Conservation (phyloP, 2,113 vertebrate genomes). For the Chloroceryle aenea region DNA sequence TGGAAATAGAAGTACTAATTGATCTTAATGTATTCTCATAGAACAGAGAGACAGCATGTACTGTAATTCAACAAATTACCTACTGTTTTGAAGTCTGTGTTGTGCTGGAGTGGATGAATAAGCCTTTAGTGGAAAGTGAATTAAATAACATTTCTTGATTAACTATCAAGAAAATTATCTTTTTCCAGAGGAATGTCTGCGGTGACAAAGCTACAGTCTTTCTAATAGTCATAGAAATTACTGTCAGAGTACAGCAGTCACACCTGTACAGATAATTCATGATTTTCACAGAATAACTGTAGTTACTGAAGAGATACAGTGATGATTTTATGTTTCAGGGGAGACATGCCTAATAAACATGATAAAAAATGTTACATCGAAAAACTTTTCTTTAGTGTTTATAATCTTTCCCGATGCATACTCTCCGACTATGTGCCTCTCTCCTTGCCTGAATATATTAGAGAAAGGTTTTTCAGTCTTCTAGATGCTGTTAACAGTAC, state of each 20-base stretch:
- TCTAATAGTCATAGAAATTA: neutral
- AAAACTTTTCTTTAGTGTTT: neutral
- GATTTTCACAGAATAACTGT: neutral
- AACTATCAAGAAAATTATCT: neutral
- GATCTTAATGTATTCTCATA: constrained; percentile 50
- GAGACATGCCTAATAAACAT: neutral
- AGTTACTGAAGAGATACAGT: neutral
- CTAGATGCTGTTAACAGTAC: neutral
- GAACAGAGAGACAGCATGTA: constrained; percentile 37
- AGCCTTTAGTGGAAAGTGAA: neutral
- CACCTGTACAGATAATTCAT: neutral
- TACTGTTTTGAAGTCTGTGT: constrained; percentile 45
- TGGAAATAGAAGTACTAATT: constrained; percentile 56
- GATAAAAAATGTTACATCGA: neutral
- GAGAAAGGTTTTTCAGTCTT: neutral
- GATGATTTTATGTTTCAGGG: neutral
- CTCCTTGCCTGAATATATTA: neutral
- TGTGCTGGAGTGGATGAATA: constrained; percentile 6
- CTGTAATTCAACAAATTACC: constrained; percentile 51
- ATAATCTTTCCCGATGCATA: neutral
- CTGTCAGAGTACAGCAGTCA: neutral
- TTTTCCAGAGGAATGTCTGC: neutral
- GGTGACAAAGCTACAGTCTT: neutral
- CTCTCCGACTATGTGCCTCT: neutral
- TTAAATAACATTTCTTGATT: constrained; percentile 12